Evolutionary conservation across 2,888 invertebrate species (phyloP).

Genomic region (Anagyrus pseudococci): DNA sequence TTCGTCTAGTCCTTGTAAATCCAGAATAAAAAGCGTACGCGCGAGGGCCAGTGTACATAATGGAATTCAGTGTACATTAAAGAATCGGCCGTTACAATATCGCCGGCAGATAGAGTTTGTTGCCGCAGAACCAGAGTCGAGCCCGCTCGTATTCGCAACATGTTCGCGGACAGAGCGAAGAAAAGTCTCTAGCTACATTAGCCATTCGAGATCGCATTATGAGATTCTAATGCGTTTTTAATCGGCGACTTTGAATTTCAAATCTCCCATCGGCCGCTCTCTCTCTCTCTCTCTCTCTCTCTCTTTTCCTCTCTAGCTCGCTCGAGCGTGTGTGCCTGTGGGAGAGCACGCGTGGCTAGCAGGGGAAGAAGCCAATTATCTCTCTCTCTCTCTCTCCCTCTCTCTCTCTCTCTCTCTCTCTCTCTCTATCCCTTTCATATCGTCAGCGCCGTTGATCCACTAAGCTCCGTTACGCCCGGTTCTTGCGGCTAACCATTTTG

Average conservation of each 20-base stretch:
- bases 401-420: too few relatives aligned
- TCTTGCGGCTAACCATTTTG: conserved; percentile 26
- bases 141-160: background rate
- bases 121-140: too few relatives aligned
- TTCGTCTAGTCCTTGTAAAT: too few relatives aligned
- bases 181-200: conserved; percentile 22
- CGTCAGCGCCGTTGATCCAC: conserved; percentile 35
- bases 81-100: too few relatives aligned
- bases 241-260: conserved; percentile 59
- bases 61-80: too few relatives aligned
- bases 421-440: too few relatives aligned
- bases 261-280: conserved; percentile 51
- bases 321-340: background rate
- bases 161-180: too few relatives aligned
- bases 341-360: background rate
- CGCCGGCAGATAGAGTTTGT: too few relatives aligned
- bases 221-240: conserved; percentile 58
- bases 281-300: conserved; percentile 14
- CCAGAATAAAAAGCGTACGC: too few relatives aligned
- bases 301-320: too few relatives aligned
- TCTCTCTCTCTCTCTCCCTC: too few relatives aligned
- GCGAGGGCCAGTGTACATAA: too few relatives aligned
- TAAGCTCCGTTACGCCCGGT: conserved; percentile 19
- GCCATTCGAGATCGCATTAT: conserved; percentile 44
- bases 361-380: conserved; percentile 40